phyloP scores from a whole-genome alignment of 2,797 vertebrate genomes.

The Dallia pectoralis region DNA sequence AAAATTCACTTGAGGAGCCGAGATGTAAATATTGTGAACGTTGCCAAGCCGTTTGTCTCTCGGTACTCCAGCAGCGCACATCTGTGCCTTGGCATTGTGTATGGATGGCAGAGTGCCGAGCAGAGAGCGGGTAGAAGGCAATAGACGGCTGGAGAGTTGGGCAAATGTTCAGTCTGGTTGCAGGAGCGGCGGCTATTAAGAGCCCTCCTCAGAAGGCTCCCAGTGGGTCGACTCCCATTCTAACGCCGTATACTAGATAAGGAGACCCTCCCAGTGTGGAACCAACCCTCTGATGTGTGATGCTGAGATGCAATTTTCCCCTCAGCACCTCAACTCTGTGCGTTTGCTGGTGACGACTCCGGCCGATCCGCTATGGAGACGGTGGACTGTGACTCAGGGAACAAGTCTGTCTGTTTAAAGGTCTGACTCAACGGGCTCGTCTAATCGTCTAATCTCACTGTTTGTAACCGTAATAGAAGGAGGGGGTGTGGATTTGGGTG shows the following conservation, averaged over 20 bases:
- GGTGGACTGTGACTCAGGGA: background rate
- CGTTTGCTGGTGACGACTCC: background rate
- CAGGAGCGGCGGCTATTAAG: background rate
- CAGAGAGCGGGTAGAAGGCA: too few species aligned
- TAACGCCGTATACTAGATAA: background rate
- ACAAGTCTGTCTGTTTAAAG: background rate
- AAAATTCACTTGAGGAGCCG: slow-evolving; percentile 39
- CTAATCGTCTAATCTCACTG: slow-evolving; percentile 1
- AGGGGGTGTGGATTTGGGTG: background rate
- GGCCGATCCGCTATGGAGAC: background rate
- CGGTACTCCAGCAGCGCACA: slow-evolving; percentile 2
- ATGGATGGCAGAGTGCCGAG: background rate
- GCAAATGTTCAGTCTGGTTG: background rate
- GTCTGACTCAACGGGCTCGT: slow-evolving; percentile 2
- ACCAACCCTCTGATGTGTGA: background rate
- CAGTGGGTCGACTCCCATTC: background rate
- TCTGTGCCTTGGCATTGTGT: background rate
- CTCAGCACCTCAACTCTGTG: background rate
- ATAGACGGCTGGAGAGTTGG: background rate
- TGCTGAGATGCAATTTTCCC: too few species aligned
- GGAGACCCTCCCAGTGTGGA: background rate
- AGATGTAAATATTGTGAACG: slow-evolving; percentile 24
- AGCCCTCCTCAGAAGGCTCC: background rate
- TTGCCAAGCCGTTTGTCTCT: slow-evolving; percentile 22
- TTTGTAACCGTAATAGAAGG: background rate